phyloP scores from a whole-genome alignment of 2,113 vertebrate genomes.

The Oxygymnocypris stewartii region DNA sequence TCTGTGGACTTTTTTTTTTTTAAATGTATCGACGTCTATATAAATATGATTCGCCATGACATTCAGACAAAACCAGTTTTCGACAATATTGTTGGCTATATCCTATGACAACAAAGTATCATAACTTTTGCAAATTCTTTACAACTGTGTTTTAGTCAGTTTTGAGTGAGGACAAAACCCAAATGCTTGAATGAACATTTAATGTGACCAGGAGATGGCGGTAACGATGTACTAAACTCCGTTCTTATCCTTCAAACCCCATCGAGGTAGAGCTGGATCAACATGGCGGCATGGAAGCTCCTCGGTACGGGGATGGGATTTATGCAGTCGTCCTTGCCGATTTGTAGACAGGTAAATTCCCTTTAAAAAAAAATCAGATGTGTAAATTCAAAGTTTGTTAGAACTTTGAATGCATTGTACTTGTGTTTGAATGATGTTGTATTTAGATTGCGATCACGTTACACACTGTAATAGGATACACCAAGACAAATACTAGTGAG shows the following conservation, averaged over 20 bases:
- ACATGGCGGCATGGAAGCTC: conserved; percentile 71
- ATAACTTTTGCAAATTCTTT: background rate
- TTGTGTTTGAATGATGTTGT: background rate
- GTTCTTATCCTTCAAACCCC: background rate
- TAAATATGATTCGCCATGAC: background rate
- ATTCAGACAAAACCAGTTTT: background rate
- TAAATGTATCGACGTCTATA: background rate
- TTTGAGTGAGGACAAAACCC: background rate
- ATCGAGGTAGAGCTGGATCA: conserved; percentile 34
- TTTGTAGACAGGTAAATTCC: conserved; percentile 66
- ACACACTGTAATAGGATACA: background rate
- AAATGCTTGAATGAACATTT: background rate
- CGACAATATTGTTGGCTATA: background rate
- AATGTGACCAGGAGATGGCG: conserved; percentile 29
- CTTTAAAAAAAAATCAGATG: background rate
- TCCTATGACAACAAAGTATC: background rate
- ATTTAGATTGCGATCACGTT: background rate
- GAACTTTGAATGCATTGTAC: background rate
- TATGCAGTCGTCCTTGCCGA: conserved; percentile 63
- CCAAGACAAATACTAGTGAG: background rate
- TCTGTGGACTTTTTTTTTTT: background rate
- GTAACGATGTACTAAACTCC: background rate
- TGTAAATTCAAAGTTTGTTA: background rate
- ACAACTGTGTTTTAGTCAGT: background rate
- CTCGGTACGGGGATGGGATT: conserved; percentile 62